phyloP scores from a whole-genome alignment of 2,888 invertebrate genomes.

The Synergus japonicus region DNA sequence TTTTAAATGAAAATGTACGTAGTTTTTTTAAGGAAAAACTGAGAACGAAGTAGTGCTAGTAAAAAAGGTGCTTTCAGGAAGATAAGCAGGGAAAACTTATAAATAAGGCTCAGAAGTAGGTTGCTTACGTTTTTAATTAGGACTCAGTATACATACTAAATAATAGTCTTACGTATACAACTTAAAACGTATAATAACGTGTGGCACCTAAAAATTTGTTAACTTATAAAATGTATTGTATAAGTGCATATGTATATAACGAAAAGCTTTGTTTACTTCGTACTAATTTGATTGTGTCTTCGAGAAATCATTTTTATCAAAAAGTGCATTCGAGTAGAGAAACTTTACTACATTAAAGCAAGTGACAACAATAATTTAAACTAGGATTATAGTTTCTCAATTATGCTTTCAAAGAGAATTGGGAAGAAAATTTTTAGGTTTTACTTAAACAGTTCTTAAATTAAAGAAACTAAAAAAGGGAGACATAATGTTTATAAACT shows the following conservation, averaged over 20 bases:
- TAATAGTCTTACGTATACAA: slow-evolving; percentile 73
- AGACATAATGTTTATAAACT: background rate
- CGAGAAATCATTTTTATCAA: background rate
- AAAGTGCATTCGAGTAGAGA: background rate
- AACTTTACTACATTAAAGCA: background rate
- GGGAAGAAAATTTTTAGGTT: background rate
- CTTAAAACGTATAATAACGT: slow-evolving; percentile 69
- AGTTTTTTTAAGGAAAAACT: background rate
- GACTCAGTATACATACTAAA: slow-evolving; percentile 74
- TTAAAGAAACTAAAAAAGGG: background rate
- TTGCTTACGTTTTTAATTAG: slow-evolving; percentile 75
- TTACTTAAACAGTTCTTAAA: background rate
- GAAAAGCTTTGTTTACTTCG: background rate
- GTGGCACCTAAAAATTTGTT: slow-evolving; percentile 59
- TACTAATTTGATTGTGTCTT: background rate
- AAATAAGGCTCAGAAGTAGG: slow-evolving; percentile 74
- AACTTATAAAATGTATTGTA: slow-evolving; percentile 13
- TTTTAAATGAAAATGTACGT: background rate
- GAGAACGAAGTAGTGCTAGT: slow-evolving; percentile 37
- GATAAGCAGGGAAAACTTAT: slow-evolving; percentile 69
- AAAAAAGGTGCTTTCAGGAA: slow-evolving; percentile 55
- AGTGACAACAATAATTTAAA: background rate
- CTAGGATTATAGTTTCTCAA: background rate
- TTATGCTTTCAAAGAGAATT: background rate
- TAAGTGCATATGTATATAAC: slow-evolving; percentile 37